Evolutionary conservation across 2,113 vertebrate genomes (phyloP).

Genomic region (Corythornis vintsioides): DNA sequence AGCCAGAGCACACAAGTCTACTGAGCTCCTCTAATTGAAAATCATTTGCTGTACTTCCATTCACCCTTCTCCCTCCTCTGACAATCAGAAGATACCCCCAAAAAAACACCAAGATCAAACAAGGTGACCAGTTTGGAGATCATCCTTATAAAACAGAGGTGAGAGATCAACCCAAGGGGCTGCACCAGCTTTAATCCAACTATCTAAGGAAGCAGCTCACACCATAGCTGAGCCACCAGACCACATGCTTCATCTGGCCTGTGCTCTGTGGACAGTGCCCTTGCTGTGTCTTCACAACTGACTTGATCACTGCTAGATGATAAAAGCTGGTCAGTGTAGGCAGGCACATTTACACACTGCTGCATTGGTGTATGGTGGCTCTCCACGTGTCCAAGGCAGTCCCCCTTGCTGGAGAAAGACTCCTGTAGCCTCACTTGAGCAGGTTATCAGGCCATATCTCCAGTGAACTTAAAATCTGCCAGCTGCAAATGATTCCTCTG

Average conservation of each 20-base stretch:
- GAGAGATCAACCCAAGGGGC: neutral
- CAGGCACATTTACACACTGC: neutral
- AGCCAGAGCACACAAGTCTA: neutral
- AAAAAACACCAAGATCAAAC: neutral
- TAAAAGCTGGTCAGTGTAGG: neutral
- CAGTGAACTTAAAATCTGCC: neutral
- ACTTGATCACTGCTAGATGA: neutral
- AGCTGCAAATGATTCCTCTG: neutral
- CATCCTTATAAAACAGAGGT: neutral
- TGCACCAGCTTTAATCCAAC: neutral
- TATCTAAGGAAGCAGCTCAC: neutral
- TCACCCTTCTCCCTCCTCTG: neutral
- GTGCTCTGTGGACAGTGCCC: neutral
- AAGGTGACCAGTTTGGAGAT: neutral
- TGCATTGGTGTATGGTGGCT: fast-evolving
- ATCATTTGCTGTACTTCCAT: neutral
- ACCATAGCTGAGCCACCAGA: neutral
- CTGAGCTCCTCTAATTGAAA: neutral
- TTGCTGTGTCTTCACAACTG: fast-evolving
- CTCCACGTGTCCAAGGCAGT: neutral
- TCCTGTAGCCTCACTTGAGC: neutral
- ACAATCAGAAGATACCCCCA: neutral
- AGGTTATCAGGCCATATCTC: neutral
- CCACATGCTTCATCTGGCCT: neutral
- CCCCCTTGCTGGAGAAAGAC: neutral